Base-by-base conservation (phyloP, 2,888 invertebrate genomes). In the Conus canariensis region DNA sequence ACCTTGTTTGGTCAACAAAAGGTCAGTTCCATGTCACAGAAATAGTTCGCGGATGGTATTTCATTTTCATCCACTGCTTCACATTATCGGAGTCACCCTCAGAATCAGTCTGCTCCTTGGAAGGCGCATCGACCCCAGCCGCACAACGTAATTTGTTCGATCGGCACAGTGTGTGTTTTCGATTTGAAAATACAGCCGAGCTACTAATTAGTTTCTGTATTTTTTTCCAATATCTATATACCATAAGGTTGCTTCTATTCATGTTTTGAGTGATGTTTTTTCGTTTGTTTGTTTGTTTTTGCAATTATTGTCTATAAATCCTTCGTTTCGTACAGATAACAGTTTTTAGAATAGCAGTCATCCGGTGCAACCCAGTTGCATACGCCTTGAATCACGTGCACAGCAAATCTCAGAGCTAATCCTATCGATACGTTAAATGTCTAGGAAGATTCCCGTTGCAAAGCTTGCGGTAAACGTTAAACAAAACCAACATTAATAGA, bases 11-110 rank as follows among this genome's bases (percentile, higher is more conserved):
- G 9, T 83, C 16, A 25, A 58, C 56, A 58, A 58, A 58, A 83
- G 10, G 58, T 56, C 58, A 58, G 56, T 58, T 83, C 82, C 82
- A 83, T 83, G 82, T 83, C 82, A 83, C 56, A 83, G 19, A 19
- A 19, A 83, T 12, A 83, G 58, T 56, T 19, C 19, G 22, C 70
- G 82, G 58, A 19, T 56, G 22, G 82, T 22, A 25, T 83, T 83
- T 56, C 56, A 83, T 58, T 58, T 58, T 56, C 22, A 19, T 58
- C 58, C 82, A 58, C 16, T 19, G 16, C 16, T 58, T 83, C 56
- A 58, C 56, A 83, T 58, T 19, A 83, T 56, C 58, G 22, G 25
- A 80, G 30, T n/a, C 82, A 83, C 82, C 82, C 10, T 83, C 58
- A 7, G 77, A 80, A 30, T 80, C 77, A 6, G 58, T 83, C 82